Base-by-base conservation (phyloP, 2,113 vertebrate genomes). In the Lucifuga dentata region DNA sequence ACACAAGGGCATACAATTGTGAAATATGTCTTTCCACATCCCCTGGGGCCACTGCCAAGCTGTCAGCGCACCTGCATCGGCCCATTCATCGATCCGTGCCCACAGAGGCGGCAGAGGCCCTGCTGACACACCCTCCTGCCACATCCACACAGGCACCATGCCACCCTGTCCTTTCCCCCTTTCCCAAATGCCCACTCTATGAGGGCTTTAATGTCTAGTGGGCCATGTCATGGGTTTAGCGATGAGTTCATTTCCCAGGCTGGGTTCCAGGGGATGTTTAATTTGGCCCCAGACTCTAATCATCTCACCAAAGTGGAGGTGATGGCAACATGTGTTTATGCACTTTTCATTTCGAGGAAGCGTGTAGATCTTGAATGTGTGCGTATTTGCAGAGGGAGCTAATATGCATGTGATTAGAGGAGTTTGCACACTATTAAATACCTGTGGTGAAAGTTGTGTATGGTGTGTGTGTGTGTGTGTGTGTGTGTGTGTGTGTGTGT, bases 201-300 rank as follows among this genome's bases (percentile, higher is more conserved):
- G 73, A 80, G 68, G 73, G 36, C 78, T 88, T 88, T 89, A 70
- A 83, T 81, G 80, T 82, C 71, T 74, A 55, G 38, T 61, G 66
- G 80, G 65, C 67, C 83, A 68, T 86, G 85, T 89, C 73, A 85
- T 78, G 71, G 78, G 51, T 85, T 83, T 68, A 83, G 77, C 64
- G 59, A 84, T 88, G 80, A 90, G 71, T 80, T 89, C 80, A 84
- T 63, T 90, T 88, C 85, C 84, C 68, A 77, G 65, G 72, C 76
- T 17, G 29, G 66, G 43, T 52, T 81, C 78, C 67, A 82, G 63
- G 76, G 86, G 84, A 87, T 86, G 87, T 90, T 90, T 82, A 50
- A 84, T 79, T 86, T 86, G 89, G 80, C 80, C 51, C 48, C 1
- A 9, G 15, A 32, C 26, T 58, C 44, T 66, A 72, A 80, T 86